These are phyloP conservation scores for Tadarida brasiliensis DNA, from an alignment of 2,797 vertebrate species.

Conservation along the genomic window DNA sequence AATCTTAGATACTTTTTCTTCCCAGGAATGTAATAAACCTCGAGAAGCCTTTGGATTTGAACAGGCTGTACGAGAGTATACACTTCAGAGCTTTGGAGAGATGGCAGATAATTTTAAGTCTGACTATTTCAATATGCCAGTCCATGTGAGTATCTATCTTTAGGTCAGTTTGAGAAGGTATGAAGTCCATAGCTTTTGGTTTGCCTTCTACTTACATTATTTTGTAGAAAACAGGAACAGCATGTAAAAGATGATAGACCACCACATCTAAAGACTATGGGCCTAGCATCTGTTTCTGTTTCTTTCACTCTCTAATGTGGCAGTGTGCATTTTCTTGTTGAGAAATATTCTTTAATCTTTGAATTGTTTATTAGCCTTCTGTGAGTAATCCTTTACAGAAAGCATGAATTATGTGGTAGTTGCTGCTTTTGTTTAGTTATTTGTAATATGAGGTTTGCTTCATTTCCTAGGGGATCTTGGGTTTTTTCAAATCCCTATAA, in stretches of 20 bases:
- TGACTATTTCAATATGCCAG: constrained; percentile 99
- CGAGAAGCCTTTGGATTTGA: constrained; percentile 99
- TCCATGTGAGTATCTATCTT: constrained; percentile 92
- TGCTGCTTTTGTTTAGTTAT: constrained; percentile 57
- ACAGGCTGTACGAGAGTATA: constrained; percentile 97
- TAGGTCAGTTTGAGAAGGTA: constrained; percentile 8
- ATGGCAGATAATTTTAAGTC: constrained; percentile 99
- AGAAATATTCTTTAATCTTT: constrained; percentile 27
- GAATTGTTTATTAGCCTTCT: constrained; percentile 33
- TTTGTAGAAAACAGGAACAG: constrained; percentile 14
- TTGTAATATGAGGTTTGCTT: constrained; percentile 27
- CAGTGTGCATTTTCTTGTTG: background rate
- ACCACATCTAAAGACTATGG: background rate
- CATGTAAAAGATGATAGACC: background rate
- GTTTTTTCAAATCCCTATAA: background rate
- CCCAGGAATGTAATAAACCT: constrained; percentile 98
- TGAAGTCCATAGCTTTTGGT: constrained; percentile 29
- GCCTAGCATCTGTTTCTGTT: background rate
- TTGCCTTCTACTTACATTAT: constrained; percentile 41
- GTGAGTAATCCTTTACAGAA: constrained; percentile 5
- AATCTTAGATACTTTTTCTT: constrained; percentile 45
- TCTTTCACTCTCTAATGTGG: background rate
- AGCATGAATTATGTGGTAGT: background rate
- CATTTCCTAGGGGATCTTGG: background rate
- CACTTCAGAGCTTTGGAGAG: constrained; percentile 98